phyloP scores from a whole-genome alignment of 2,797 vertebrate species.

The Myotis daubentonii region DNA sequence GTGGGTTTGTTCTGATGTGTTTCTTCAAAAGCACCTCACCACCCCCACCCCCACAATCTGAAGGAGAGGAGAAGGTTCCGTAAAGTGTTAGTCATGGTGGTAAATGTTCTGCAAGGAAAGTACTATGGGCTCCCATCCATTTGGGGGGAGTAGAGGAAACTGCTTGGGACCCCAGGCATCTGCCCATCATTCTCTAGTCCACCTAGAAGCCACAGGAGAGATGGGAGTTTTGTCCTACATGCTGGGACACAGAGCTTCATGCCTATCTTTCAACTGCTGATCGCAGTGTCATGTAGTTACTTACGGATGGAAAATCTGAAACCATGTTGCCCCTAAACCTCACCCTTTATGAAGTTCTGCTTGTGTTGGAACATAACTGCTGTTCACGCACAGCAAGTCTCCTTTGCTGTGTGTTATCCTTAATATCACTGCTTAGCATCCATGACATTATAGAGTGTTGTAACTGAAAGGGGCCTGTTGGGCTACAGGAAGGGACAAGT shows the following conservation, averaged over 20 bases:
- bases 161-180: neutral
- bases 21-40: constrained; percentile 1
- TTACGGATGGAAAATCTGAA: neutral
- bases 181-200: neutral
- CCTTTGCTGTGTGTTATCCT: neutral
- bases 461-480: neutral
- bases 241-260: neutral
- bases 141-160: neutral
- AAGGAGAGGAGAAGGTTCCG: neutral
- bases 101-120: neutral
- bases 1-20: neutral
- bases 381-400: neutral
- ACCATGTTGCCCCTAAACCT: neutral
- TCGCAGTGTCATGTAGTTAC: neutral
- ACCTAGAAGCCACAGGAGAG: neutral
- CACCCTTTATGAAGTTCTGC: neutral
- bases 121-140: neutral
- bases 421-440: neutral
- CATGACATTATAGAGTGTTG: neutral
- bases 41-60: neutral
- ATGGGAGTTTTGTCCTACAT: neutral
- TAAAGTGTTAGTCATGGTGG: neutral
- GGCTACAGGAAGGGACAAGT: neutral
- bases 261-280: neutral
- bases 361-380: neutral